A percentile compares a stretch with the other conserved stretches of the same genome.
These are phyloP conservation scores for Acestrorhynchus altus DNA, from an alignment of 2,797 vertebrate genomes.

Conservation along the genomic window DNA sequence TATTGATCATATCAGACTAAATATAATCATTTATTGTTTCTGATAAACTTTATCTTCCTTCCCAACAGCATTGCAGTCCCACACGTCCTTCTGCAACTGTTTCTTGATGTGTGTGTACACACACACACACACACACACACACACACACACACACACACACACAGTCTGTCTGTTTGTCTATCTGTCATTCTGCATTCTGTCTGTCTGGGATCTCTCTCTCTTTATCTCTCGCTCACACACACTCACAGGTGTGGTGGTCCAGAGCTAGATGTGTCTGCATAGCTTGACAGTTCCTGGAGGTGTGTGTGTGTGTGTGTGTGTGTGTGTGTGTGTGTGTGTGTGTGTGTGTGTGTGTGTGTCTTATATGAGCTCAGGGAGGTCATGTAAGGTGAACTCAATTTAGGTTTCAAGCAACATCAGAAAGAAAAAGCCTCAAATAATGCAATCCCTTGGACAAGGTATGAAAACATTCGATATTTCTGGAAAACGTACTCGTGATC, in stretches of 20 bases:
- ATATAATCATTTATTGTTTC: too few relatives aligned
- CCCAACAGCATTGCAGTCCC: too few relatives aligned
- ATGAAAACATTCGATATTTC: too few relatives aligned
- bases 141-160: not conserved
- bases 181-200: conserved; percentile 34
- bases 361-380: conserved; percentile 55
- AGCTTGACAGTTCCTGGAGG: conserved; percentile 37
- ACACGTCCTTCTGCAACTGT: too few relatives aligned
- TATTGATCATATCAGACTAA: too few relatives aligned
- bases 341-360: too few relatives aligned
- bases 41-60: too few relatives aligned
- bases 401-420: conserved; percentile 52
- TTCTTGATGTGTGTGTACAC: too few relatives aligned
- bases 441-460: too few relatives aligned
- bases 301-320: conserved; percentile 12
- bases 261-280: conserved; percentile 6
- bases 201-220: conserved; percentile 34
- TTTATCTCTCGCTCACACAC: conserved; percentile 55
- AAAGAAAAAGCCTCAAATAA: too few relatives aligned
- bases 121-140: not conserved
- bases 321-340: not conserved
- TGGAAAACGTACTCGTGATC: too few relatives aligned
- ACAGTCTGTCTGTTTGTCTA: conserved; percentile 52
- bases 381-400: conserved; percentile 73
- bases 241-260: conserved; percentile 63